phyloP scores from a whole-genome alignment of 2,888 invertebrate genomes.

The Dromius quadrimaculatus region DNA sequence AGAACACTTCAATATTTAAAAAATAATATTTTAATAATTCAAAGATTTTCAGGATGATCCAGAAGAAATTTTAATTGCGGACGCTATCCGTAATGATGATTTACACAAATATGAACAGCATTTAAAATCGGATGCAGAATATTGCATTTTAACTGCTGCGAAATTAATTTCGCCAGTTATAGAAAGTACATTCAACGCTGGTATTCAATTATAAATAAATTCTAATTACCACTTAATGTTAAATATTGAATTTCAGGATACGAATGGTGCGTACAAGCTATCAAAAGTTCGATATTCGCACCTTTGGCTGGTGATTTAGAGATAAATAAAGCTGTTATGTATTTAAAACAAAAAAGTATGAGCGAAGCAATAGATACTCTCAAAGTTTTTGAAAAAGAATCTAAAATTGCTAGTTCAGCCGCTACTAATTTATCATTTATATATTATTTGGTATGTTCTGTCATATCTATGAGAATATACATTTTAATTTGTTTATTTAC shows the following conservation, averaged over 20 bases:
- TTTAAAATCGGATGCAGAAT: constrained; percentile 80
- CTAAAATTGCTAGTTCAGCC: constrained; percentile 84
- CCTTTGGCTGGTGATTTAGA: constrained; percentile 89
- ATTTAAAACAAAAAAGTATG: constrained; percentile 84
- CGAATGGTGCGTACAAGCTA: constrained; percentile 93
- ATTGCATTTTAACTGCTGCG: constrained; percentile 85
- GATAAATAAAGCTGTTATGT: constrained; percentile 90
- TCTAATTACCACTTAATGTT: background rate
- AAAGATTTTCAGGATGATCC: constrained; percentile 63
- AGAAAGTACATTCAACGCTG: constrained; percentile 76
- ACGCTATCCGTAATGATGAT: constrained; percentile 83
- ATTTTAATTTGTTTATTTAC: constrained; percentile 55
- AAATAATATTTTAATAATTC: background rate
- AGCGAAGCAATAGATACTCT: constrained; percentile 85
- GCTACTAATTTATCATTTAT: constrained; percentile 90
- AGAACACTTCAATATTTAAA: background rate
- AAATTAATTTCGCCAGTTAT: constrained; percentile 90
- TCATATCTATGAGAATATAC: constrained; percentile 8
- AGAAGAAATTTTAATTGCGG: constrained; percentile 65
- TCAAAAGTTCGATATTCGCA: constrained; percentile 89
- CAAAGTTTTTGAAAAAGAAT: constrained; percentile 88
- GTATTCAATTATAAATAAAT: constrained; percentile 64
- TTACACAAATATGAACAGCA: constrained; percentile 80
- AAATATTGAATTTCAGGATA: constrained; percentile 66
- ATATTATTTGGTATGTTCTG: constrained; percentile 76